These are phyloP conservation scores for Elaphurus davidianus DNA, from an alignment of 2,113 vertebrate species.

Conservation along the genomic window DNA sequence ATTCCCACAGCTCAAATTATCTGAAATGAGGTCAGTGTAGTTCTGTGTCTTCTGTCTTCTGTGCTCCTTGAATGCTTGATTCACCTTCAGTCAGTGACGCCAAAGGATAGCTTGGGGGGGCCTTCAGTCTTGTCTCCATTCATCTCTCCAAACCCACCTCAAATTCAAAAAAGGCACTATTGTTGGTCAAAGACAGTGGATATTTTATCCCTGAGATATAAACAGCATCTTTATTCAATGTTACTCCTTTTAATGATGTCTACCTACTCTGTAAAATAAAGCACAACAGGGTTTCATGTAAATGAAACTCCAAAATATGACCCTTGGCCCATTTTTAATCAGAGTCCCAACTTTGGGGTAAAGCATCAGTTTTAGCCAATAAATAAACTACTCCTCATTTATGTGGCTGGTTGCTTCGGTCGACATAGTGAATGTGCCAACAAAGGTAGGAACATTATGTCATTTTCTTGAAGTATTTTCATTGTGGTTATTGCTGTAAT, in stretches of 20 bases:
- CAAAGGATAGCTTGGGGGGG: neutral
- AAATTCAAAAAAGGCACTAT: neutral
- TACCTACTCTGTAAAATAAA: neutral
- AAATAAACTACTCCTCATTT: neutral
- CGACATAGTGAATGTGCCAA: neutral
- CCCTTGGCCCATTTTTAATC: neutral
- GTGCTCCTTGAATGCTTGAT: neutral
- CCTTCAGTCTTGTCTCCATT: neutral
- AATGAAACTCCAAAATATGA: neutral
- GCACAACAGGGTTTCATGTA: neutral
- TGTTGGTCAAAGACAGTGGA: neutral
- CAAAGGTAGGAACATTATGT: neutral
- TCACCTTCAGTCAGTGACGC: neutral
- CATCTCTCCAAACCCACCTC: neutral
- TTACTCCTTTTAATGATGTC: neutral
- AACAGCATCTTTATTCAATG: neutral
- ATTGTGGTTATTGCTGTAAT: neutral
- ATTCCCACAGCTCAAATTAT: neutral
- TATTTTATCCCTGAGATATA: neutral
- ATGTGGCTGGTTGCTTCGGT: neutral
- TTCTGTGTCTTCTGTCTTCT: neutral
- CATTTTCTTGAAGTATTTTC: neutral
- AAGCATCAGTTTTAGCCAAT: neutral
- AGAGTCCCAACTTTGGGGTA: neutral
- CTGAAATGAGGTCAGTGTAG: neutral